A percentile compares a stretch with the other conserved stretches of the same genome.
phyloP scores from a whole-genome alignment of 2,113 vertebrate genomes.

The Ardeotis arabs region DNA sequence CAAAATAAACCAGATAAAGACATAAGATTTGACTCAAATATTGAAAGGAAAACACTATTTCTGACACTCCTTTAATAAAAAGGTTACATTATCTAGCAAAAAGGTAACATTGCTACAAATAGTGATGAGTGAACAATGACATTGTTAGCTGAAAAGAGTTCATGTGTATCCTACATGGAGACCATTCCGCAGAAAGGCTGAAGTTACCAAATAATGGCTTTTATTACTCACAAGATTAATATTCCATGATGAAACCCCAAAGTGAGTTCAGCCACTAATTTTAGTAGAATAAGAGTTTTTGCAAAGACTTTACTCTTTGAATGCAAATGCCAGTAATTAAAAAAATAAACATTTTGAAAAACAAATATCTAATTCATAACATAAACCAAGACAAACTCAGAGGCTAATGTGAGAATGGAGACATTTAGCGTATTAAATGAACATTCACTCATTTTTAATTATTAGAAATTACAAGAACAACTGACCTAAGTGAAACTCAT shows the following conservation, averaged over 20 bases:
- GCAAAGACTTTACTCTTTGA: not conserved
- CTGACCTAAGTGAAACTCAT: not conserved
- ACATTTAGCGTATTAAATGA: not conserved
- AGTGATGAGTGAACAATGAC: not conserved
- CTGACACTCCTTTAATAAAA: not conserved
- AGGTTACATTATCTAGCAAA: not conserved
- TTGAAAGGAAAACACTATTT: not conserved
- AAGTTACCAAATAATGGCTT: not conserved
- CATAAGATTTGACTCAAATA: not conserved
- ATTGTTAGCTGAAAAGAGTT: not conserved
- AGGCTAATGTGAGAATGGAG: not conserved
- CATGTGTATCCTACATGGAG: not conserved
- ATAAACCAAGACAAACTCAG: not conserved
- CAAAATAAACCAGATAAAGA: not conserved
- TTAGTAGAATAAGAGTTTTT: not conserved
- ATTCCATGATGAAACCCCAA: not conserved
- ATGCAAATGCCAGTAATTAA: not conserved
- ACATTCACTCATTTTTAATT: not conserved
- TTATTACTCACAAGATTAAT: not conserved
- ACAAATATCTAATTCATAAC: not conserved
- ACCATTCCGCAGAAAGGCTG: not conserved
- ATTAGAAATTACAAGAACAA: not conserved
- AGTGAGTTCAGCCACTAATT: not conserved
- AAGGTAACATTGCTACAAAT: not conserved
- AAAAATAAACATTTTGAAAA: not conserved